Conservation (phyloP, 1,140 invertebrate species). For the Drosophila rufa region DNA sequence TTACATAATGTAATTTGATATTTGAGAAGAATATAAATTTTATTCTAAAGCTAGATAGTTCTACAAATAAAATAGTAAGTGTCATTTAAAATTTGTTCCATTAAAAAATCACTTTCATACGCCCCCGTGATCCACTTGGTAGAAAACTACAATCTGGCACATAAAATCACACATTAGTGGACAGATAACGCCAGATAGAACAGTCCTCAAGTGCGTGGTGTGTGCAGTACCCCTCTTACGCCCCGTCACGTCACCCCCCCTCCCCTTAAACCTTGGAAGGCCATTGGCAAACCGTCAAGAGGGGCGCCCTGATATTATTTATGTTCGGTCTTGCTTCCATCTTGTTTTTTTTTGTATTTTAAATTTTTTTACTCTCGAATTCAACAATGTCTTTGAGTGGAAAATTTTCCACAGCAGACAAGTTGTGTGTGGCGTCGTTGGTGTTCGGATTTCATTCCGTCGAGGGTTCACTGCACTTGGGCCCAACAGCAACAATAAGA, state of each 20-base stretch:
- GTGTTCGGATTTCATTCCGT: slow-evolving; percentile 4
- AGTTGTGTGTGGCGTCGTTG: slow-evolving; percentile 12
- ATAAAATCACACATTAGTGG: slow-evolving; percentile 18
- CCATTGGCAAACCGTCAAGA: slow-evolving; percentile 45
- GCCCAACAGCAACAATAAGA: background rate
- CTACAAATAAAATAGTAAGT: background rate
- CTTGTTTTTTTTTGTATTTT: slow-evolving; percentile 6
- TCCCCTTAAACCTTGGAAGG: slow-evolving; percentile 6
- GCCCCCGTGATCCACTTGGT: background rate
- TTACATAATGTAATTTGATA: background rate
- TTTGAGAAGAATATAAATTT: background rate
- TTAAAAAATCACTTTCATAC: background rate
- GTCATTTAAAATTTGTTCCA: background rate
- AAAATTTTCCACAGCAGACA: slow-evolving; percentile 66
- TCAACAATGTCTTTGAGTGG: slow-evolving; percentile 62
- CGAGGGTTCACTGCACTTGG: slow-evolving; percentile 44
- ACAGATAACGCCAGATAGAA: slow-evolving; percentile 29
- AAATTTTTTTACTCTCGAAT: slow-evolving; percentile 29
- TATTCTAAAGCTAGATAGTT: background rate
- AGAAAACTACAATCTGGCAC: slow-evolving; percentile 14
- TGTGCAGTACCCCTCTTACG: background rate
- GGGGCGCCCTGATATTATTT: slow-evolving; percentile 40
- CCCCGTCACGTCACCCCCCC: too few relatives aligned
- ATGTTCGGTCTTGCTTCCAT: slow-evolving; percentile 15
- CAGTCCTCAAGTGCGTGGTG: slow-evolving; percentile 31